Conservation (phyloP, 2,888 invertebrate genomes). For the Unio delphinus region DNA sequence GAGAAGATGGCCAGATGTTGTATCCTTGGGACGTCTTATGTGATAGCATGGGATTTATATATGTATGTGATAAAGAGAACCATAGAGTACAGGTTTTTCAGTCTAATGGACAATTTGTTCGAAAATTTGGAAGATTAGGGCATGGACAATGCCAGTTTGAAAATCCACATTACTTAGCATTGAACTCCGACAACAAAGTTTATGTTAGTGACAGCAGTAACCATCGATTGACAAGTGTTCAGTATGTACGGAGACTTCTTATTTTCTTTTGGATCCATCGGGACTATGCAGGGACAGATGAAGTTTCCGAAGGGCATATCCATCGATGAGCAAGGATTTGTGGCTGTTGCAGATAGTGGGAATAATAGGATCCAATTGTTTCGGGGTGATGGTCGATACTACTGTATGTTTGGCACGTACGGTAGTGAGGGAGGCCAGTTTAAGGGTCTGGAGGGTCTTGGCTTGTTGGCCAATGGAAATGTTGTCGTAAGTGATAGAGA, state of each 20-base stretch:
- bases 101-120: constrained; percentile 97
- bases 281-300: constrained; percentile 95
- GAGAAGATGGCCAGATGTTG: constrained; percentile 94
- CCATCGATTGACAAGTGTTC: constrained; percentile 92
- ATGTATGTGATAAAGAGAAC: constrained; percentile 99
- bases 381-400: constrained; percentile 94
- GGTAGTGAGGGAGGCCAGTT: constrained; percentile 96
- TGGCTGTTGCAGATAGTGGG: constrained; percentile 98
- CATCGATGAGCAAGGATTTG: constrained; percentile 97
- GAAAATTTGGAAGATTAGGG: constrained; percentile 95
- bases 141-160: constrained; percentile 93
- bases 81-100: constrained; percentile 88
- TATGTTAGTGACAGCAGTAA: constrained; percentile 98
- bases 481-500: constrained; percentile 96
- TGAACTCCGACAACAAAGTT: constrained; percentile 91
- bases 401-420: constrained; percentile 92
- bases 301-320: constrained; percentile 99
- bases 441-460: constrained; percentile 83
- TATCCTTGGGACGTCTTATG: constrained; percentile 99
- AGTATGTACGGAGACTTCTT: constrained; percentile 80
- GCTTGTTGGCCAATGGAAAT: constrained; percentile 92
- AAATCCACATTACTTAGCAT: constrained; percentile 98
- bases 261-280: constrained; percentile 93
- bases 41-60: constrained; percentile 97
- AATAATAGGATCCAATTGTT: constrained; percentile 99